Base-by-base conservation (phyloP, 2,113 vertebrate genomes). In the Hyperopisus bebe region DNA sequence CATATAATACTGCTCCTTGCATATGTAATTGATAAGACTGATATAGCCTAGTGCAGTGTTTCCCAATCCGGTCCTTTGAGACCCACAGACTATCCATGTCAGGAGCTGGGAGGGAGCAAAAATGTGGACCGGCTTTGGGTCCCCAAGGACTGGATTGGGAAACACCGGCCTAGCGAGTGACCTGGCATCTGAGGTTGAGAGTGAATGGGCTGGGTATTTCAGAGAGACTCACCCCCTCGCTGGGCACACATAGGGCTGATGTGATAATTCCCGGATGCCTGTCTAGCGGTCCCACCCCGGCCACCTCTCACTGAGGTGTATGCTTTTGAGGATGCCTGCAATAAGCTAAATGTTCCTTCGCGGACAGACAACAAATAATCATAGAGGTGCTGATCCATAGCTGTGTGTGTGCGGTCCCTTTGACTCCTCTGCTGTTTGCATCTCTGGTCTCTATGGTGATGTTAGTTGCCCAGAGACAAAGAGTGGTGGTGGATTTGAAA, bases 291-390 rank as follows among this genome's bases (percentile, higher is more conserved):
- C 21, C 83, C 83, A 50, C 24, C 13, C 44, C 15, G n/a, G 83
- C 8, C 21, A 9, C 83, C 44, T 86, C 83, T 86, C 83, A 86
- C 47, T 50, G 10, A 86, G 24, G 44, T 48, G 83, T 50, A 11
- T 48, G 83, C 44, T 48, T 50, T 86, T 48, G 83, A 86, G 47
- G 21, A 86, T 2, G 83, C 44, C 47, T 86, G 83, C 47, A 50
- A 47, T 47, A 48, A 48, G 44, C 83, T 85, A 27, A 48, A 47
- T 86, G 83, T 86, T 86, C 83, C 44, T 86, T 48, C 47, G 11
- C 83, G 6, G 83, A n/a, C 44, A 86, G 83, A 27, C 47, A 86
- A 50, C 83, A 50, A 86, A 86, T 86, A 86, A 47, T 86, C 74
- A 42, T 35, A 80, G 44, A 86, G 47, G 44, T 86, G 83, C 83